phyloP scores from a whole-genome alignment of 2,888 invertebrate species.

The Catocala sponsa region DNA sequence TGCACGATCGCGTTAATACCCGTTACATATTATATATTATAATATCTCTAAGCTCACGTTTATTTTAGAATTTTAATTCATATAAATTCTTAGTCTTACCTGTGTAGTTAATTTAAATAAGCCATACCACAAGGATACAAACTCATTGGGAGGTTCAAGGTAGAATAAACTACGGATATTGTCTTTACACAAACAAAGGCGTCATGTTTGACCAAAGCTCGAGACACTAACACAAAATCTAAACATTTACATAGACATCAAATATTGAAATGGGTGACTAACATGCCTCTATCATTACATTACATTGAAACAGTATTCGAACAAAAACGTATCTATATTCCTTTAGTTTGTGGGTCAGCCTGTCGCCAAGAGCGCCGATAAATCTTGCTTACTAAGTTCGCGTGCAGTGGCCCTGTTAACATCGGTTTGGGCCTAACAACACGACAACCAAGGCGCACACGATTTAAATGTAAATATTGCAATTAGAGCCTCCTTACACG shows the following conservation, averaged over 20 bases:
- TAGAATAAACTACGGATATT: not conserved
- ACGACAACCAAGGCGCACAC: constrained; percentile 64
- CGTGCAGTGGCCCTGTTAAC: constrained; percentile 67
- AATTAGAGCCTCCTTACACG: constrained; percentile 66
- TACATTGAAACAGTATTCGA: constrained; percentile 24
- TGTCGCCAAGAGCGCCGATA: constrained; percentile 46
- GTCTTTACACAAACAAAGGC: constrained; percentile 4
- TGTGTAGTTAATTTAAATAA: too few species aligned
- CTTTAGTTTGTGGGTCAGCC: constrained; percentile 40
- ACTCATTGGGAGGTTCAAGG: not conserved
- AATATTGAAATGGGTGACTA: constrained; percentile 27
- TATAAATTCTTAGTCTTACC: too few species aligned
- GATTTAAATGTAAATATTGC: constrained; percentile 81
- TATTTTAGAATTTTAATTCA: too few species aligned
- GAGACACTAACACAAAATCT: constrained; percentile 18
- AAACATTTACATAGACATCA: constrained; percentile 21
- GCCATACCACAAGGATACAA: not conserved
- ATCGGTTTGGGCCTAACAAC: constrained; percentile 58
- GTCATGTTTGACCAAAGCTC: constrained; percentile 3
- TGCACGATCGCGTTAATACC: too few species aligned
- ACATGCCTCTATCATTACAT: constrained; percentile 24
- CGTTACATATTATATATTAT: too few species aligned
- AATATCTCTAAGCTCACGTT: too few species aligned
- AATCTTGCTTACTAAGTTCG: constrained; percentile 57
- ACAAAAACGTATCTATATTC: constrained; percentile 29